A percentile compares a stretch with the other conserved stretches of the same genome.
These are phyloP conservation scores for Apeltes quadracus DNA, from an alignment of 2,113 vertebrate genomes.

Conservation along the genomic window DNA sequence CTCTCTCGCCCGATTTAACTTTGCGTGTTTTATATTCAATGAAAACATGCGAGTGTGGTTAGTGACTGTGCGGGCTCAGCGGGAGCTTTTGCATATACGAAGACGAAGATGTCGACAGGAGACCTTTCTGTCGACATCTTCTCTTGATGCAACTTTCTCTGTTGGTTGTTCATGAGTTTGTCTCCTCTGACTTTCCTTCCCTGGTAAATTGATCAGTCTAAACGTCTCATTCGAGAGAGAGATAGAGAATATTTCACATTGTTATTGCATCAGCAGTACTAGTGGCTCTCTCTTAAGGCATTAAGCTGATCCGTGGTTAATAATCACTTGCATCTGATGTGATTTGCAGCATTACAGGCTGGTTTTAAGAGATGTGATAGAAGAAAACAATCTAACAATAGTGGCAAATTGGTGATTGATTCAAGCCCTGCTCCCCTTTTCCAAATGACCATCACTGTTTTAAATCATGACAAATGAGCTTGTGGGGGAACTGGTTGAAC, in stretches of 20 bases:
- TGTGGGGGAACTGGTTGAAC: constrained; percentile 13
- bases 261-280: constrained; percentile 23
- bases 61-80: background rate
- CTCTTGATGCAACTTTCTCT: background rate
- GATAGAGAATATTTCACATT: constrained; percentile 43
- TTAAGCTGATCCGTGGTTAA: background rate
- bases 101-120: too few relatives aligned
- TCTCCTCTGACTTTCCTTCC: constrained; percentile 25
- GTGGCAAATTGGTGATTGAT: constrained; percentile 33
- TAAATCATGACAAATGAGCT: constrained; percentile 71
- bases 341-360: constrained; percentile 24
- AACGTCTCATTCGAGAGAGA: constrained; percentile 57
- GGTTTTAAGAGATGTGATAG: constrained; percentile 19
- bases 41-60: background rate
- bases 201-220: constrained; percentile 43
- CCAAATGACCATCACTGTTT: constrained; percentile 33
- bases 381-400: constrained; percentile 14
- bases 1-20: background rate
- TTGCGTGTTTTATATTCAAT: background rate
- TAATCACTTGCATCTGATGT: constrained; percentile 15
- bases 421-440: background rate
- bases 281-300: constrained; percentile 14
- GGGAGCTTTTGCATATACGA: background rate
- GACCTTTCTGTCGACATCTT: too few relatives aligned
- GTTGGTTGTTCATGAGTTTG: constrained; percentile 28